Conservation (phyloP, 1,140 invertebrate species). For the Oedothorax gibbosus region DNA sequence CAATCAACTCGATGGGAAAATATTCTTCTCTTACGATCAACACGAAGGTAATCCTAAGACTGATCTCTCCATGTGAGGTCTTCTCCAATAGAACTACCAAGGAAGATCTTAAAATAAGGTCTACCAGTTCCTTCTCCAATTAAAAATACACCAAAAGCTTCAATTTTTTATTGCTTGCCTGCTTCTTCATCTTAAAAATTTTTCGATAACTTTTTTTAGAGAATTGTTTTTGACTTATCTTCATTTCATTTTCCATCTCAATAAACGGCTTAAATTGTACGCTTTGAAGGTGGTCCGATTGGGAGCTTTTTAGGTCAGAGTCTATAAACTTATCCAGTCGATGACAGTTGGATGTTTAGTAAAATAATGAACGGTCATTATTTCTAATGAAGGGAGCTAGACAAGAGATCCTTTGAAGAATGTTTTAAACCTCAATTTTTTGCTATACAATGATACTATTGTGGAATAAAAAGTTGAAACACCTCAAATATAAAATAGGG, state of each 20-base stretch:
- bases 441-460: too few species aligned
- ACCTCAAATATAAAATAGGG: too few species aligned
- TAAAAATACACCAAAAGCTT: slow-evolving; percentile 18
- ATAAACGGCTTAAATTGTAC: not conserved
- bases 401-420: too few species aligned
- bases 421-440: too few species aligned
- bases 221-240: not conserved
- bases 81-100: not conserved
- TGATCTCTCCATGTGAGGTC: slow-evolving; percentile 26
- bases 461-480: too few species aligned
- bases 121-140: slow-evolving; percentile 19
- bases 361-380: too few species aligned
- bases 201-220: not conserved
- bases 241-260: not conserved
- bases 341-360: too few species aligned
- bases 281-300: slow-evolving; percentile 11
- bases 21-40: too few species aligned
- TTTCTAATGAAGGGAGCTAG: too few species aligned
- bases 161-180: slow-evolving; percentile 11
- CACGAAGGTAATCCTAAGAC: too few species aligned
- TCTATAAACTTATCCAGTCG: too few species aligned
- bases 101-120: not conserved
- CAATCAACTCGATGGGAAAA: too few species aligned
- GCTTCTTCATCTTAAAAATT: slow-evolving; percentile 1
- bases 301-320: not conserved